A percentile compares a stretch with the other conserved stretches of the same genome.
Evolutionary conservation across 2,113 vertebrate genomes (phyloP).

Genomic region (Thinocorus orbignyianus): DNA sequence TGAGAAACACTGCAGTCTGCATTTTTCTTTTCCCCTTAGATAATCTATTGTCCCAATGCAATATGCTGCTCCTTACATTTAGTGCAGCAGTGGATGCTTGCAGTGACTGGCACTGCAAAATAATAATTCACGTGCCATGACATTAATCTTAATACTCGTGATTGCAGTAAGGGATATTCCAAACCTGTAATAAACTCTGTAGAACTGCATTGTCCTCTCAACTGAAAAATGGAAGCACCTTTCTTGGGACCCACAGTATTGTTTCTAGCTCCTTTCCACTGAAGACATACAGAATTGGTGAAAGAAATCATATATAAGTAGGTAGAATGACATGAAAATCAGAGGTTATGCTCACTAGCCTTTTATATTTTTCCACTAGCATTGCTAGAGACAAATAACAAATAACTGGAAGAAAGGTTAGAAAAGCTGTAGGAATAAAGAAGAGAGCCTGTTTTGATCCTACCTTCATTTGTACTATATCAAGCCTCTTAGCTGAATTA

Average conservation of each 20-base stretch:
- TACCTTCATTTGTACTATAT: neutral
- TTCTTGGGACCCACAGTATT: neutral
- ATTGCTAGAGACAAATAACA: neutral
- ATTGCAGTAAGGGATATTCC: neutral
- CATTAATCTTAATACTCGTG: neutral
- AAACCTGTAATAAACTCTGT: neutral
- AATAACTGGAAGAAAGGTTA: neutral
- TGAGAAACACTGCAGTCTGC: neutral
- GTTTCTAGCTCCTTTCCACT: neutral
- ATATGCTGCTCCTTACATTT: neutral
- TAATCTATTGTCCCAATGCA: neutral
- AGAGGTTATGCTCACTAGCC: neutral
- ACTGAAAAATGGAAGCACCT: neutral
- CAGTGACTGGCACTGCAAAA: neutral
- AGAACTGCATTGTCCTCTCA: neutral
- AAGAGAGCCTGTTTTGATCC: neutral
- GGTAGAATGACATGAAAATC: neutral
- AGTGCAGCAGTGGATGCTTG: neutral
- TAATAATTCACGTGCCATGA: neutral
- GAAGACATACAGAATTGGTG: neutral
- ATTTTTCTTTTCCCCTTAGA: neutral
- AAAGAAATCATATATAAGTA: neutral
- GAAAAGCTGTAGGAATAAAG: neutral
- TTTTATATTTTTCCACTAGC: neutral
- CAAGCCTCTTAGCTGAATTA: neutral